phyloP scores from a whole-genome alignment of 2,113 vertebrate species.

The Sander vitreus region DNA sequence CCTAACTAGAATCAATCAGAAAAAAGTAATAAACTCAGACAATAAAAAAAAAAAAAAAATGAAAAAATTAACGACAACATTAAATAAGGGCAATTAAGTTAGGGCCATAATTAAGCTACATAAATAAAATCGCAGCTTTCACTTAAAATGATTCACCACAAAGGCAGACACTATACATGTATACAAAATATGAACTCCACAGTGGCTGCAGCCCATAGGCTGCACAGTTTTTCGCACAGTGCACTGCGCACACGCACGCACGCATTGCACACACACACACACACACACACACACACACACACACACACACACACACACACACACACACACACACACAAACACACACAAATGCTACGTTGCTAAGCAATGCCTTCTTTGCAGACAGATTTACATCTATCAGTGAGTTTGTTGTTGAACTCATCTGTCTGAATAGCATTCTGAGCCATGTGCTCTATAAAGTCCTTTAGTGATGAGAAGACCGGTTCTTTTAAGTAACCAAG shows the following conservation, averaged over 20 bases:
- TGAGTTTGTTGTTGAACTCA: background rate
- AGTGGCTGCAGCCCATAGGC: background rate
- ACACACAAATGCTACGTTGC: background rate
- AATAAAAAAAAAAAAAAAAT: too few relatives aligned
- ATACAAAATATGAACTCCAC: background rate
- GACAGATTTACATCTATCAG: background rate
- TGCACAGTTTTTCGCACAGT: background rate
- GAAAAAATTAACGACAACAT: background rate
- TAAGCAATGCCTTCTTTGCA: background rate
- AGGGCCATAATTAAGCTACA: background rate
- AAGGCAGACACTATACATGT: background rate
- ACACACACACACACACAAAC: too few relatives aligned
- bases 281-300: too few relatives aligned
- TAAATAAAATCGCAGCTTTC: background rate
- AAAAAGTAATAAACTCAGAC: background rate
- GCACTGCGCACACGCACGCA: background rate
- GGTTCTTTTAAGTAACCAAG: too few relatives aligned
- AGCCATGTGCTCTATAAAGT: background rate
- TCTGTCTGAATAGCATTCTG: background rate
- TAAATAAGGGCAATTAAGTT: background rate
- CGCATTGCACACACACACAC: too few relatives aligned
- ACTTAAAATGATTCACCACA: background rate
- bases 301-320: too few relatives aligned
- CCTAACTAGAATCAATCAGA: too few relatives aligned
- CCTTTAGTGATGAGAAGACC: too few relatives aligned